Percentiles rank a stretch among this genome's conserved stretches.
phyloP scores from a whole-genome alignment of 2,888 invertebrate species.

The Drosophila parthenogenetica region DNA sequence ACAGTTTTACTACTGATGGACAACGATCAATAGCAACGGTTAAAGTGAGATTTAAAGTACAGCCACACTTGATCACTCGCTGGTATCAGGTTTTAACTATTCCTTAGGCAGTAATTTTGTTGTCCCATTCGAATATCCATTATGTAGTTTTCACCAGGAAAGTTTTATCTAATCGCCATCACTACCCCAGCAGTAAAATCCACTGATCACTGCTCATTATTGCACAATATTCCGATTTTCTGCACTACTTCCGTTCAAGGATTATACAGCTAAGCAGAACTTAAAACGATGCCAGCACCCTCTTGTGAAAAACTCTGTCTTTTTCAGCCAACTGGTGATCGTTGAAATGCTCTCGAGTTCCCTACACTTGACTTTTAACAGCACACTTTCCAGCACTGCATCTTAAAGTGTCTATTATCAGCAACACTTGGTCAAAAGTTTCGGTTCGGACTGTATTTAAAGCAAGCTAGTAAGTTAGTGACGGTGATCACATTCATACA shows the following conservation, averaged over 20 bases:
- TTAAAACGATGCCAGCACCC: no score
- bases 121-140: no score
- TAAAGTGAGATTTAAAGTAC: background rate
- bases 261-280: no score
- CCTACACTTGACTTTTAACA: constrained; percentile 4
- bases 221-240: no score
- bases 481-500: constrained; percentile 6
- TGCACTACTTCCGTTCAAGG: no score
- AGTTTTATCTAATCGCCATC: no score
- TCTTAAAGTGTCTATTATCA: constrained; percentile 6
- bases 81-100: background rate
- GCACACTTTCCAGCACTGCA: constrained; percentile 14
- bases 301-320: no score
- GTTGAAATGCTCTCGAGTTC: constrained; percentile 3
- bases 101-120: no score
- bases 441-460: background rate
- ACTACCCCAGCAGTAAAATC: no score
- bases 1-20: background rate
- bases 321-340: background rate
- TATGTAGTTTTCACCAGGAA: no score
- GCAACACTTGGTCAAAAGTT: constrained; percentile 3
- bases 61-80: background rate
- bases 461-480: background rate
- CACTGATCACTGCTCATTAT: no score
- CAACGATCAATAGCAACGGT: background rate